Conservation (phyloP, 2,113 vertebrate species). For the Rhabdomys dilectus region DNA sequence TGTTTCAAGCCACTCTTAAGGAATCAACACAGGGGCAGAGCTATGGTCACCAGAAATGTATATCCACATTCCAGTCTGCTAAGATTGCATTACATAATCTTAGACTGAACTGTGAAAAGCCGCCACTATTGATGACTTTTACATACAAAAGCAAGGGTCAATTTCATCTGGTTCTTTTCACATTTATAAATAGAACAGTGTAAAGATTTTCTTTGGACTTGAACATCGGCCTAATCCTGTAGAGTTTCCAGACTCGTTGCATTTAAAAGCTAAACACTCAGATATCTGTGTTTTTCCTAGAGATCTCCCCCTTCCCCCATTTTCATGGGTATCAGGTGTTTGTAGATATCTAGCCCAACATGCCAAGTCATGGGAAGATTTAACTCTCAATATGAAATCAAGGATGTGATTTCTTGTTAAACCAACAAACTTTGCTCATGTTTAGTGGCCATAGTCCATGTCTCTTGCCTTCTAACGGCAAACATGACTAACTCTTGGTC, state of each 20-base stretch:
- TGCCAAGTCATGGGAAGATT: slow-evolving; percentile 36
- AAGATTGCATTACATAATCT: slow-evolving; percentile 4
- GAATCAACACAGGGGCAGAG: background rate
- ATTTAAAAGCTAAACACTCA: slow-evolving; percentile 63
- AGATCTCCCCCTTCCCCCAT: slow-evolving; percentile 23
- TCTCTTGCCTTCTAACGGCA: background rate
- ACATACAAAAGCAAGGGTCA: slow-evolving; percentile 12
- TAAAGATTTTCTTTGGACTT: slow-evolving; percentile 64
- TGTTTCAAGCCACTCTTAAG: slow-evolving; percentile 7
- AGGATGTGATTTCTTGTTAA: slow-evolving; percentile 51
- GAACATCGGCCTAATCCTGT: slow-evolving; percentile 42
- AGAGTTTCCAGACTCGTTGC: slow-evolving; percentile 55
- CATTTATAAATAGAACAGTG: slow-evolving; percentile 57
- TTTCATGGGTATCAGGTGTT: slow-evolving; percentile 66
- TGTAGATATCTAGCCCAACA: background rate
- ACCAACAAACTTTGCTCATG: background rate
- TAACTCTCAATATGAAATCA: slow-evolving; percentile 56
- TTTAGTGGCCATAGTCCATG: background rate
- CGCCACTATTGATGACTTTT: slow-evolving; percentile 11
- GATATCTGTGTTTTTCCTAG: slow-evolving; percentile 53
- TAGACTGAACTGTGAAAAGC: background rate
- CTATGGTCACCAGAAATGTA: background rate
- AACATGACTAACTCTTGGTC: slow-evolving; percentile 18
- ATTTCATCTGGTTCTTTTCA: slow-evolving; percentile 29
- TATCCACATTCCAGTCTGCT: background rate